A percentile compares a stretch with the other conserved stretches of the same genome.
Evolutionary conservation across 2,888 invertebrate genomes (phyloP).

Genomic region (Nemurella pictetii): DNA sequence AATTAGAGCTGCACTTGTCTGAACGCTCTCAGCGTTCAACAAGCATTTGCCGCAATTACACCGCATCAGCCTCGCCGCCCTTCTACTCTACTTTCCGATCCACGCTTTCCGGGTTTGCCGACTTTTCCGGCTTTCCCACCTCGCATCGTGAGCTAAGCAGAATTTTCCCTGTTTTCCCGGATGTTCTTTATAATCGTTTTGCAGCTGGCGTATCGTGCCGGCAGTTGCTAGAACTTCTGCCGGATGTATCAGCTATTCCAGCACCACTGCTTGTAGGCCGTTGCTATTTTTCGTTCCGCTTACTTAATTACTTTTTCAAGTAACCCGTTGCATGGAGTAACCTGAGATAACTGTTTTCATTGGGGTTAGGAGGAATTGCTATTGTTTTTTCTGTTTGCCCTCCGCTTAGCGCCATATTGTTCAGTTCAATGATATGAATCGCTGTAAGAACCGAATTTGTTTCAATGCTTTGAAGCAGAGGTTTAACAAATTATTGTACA

Average conservation of each 20-base stretch:
- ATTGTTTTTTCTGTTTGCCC: no score
- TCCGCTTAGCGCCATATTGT: no score
- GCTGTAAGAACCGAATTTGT: no score
- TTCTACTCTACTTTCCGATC: not conserved
- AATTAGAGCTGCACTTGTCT: not conserved
- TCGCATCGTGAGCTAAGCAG: not conserved
- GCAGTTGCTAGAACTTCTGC: not conserved
- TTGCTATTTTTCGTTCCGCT: not conserved
- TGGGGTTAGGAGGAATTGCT: no score
- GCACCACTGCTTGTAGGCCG: not conserved
- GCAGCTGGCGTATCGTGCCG: not conserved
- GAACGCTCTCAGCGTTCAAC: not conserved
- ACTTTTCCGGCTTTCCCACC: not conserved
- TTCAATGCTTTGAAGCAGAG: no score
- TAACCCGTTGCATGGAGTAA: not conserved
- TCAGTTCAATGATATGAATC: no score
- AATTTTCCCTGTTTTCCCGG: not conserved
- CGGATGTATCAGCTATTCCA: not conserved
- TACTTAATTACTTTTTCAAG: not conserved
- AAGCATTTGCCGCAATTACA: not conserved
- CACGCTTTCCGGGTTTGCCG: not conserved
- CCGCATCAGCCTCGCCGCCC: not conserved
- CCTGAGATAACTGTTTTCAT: not conserved
- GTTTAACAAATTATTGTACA: no score
- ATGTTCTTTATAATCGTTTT: not conserved